Evolutionary conservation across 2,113 vertebrate genomes (phyloP), one percentile per base, ranked within the genome.

Genomic region (Myxocyprinus asiaticus): DNA sequence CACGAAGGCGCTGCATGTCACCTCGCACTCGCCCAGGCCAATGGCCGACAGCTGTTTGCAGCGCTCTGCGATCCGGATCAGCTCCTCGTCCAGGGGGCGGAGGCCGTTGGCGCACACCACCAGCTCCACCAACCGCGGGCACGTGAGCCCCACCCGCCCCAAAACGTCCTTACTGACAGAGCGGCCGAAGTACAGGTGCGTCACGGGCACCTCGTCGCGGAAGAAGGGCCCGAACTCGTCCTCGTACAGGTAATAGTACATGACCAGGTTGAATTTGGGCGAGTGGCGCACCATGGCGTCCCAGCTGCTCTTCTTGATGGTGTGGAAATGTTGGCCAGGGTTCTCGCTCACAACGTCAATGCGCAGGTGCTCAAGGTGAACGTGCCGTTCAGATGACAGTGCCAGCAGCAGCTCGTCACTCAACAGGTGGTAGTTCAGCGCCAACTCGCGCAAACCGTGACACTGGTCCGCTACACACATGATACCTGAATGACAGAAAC

Each of bases 191-290:
- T 85, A 85, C 14, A 85, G 84, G 68, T 85, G 84, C 4, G 84
- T 85, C 15, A 82, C 84, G 2, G 84, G 84, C 5, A 85, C 66
- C 68, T 85, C 84, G 7, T 85, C 74, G 10, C 69, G 53, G 81
- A 85, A 85, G 65, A 85, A 99, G 0, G 95, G 96, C 83, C 95
- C 95, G 12, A 99, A 99, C 90, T 99, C 96, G 10, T 99, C 94
- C 87, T 99, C 97, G 0, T 98, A 98, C 81, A 99, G 91, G 88
- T 96, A 99, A 86, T 98, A 99, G 93, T 99, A 99, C 97, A 99
- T 99, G 15, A 99, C 97, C 89, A 99, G 90, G 85, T 96, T 99
- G 64, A 99, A 85, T 51, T 82, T 82, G 63, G 84, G 84, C 17
- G 84, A 85, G 81, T 85, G 84, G 45, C 81, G 84, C 65, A 82